phyloP scores from a whole-genome alignment of 2,113 vertebrate genomes.

The Ursus arctos region DNA sequence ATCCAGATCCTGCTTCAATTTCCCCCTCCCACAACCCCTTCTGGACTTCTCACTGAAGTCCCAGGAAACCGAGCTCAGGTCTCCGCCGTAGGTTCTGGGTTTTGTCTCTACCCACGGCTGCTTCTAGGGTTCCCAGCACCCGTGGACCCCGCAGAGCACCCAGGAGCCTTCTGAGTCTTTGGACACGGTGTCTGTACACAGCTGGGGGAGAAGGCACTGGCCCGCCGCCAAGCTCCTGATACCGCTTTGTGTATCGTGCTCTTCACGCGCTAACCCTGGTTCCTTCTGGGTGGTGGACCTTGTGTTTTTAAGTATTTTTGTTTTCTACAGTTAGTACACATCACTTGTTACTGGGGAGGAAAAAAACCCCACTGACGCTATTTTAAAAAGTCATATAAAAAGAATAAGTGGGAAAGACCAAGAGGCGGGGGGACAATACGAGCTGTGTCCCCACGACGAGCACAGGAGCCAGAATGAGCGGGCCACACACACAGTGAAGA shows the following conservation, averaged over 20 bases:
- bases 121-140: neutral
- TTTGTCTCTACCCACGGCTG: neutral
- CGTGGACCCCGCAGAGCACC: neutral
- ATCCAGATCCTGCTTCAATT: neutral
- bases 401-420: neutral
- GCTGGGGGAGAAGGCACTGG: neutral
- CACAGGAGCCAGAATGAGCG: accelerated
- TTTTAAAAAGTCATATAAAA: constrained; percentile 9
- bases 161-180: neutral
- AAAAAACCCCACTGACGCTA: neutral
- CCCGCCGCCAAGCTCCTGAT: neutral
- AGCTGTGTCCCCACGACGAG: neutral
- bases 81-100: no score
- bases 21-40: neutral
- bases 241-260: neutral
- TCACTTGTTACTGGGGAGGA: neutral
- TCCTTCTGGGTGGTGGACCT: neutral
- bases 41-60: neutral
- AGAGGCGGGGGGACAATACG: neutral
- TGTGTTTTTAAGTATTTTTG: neutral
- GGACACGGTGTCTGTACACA: accelerated
- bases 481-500: neutral
- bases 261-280: neutral
- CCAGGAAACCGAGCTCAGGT: neutral
- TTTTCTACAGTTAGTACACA: neutral